Evolutionary conservation across 2,113 vertebrate genomes (phyloP).

Genomic region (Caloenas nicobarica): DNA sequence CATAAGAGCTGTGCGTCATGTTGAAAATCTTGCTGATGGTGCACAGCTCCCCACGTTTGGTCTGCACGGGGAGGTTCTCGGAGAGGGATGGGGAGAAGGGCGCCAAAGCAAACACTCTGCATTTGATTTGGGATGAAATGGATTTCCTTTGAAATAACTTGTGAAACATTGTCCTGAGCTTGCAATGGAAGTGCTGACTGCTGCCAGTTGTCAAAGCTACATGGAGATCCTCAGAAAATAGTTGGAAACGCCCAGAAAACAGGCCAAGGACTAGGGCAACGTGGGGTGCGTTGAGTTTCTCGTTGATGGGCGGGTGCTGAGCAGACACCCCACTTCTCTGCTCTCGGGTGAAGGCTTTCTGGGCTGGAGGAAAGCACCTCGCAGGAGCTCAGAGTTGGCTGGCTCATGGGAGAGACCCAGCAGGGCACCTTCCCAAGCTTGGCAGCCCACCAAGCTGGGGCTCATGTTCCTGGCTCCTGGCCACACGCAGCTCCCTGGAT

Average conservation of each 20-base stretch:
- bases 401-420: neutral
- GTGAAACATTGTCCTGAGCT: constrained; percentile 22
- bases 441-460: neutral
- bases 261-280: neutral
- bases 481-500: neutral
- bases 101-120: constrained; percentile 59
- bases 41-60: neutral
- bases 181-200: neutral
- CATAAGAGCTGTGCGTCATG: constrained; percentile 18
- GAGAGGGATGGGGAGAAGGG: neutral
- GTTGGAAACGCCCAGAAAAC: neutral
- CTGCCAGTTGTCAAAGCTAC: constrained; percentile 25
- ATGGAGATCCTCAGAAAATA: neutral
- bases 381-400: neutral
- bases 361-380: neutral
- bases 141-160: constrained; percentile 49
- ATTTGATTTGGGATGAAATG: constrained; percentile 34
- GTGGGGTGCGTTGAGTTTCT: neutral
- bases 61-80: neutral
- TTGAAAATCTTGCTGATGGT: constrained; percentile 40
- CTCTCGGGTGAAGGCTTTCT: neutral
- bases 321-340: neutral
- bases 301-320: neutral
- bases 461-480: neutral
- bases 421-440: neutral